Base-by-base conservation (phyloP, 2,797 vertebrate species). In the Selene dorsalis region DNA sequence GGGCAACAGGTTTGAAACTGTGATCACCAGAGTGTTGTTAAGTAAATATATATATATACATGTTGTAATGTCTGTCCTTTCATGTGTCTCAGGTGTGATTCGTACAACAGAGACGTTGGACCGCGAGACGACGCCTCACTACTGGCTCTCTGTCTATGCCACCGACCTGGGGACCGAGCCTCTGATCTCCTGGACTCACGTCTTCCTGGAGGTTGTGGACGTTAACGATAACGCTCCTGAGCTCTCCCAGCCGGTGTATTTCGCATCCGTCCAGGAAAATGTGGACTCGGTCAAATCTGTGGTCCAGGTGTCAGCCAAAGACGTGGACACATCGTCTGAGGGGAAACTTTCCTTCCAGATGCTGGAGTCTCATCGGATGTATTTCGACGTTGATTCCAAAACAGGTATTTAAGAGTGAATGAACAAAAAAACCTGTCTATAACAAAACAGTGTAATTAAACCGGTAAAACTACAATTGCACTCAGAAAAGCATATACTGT, bases 151-250 rank as follows among this genome's bases (percentile, higher is more conserved):
- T 0, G 95, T 99, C 28, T 92, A 94, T 28, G 97, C 94, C 53
- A 95, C 95, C 22, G 98, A 99, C 84, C 87, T 94, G 84, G 97
- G 98, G 4, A 96, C 96, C 0, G 56, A 96, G 65, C 96, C 97
- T 38, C 91, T 97, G 53, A 88, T 94, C 45, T 95, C 97, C 53
- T 94, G 96, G 88, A 96, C 95, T 35, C 97, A 99, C 83, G 95
- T 99, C 86, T 99, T 94, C 89, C 91, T 99, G 73, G 97, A 98
- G 82, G 95, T 99, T 69, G 92, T 84, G 0, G 98, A 99, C 53
- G 78, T 97, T 41, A 99, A 99, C 20, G 98, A 99, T 84, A 99
- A 98, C 62, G 93, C 96, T 3, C 98, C 98, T 3, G 95, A 94
- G 82, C 94, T 98, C 78, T 96, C 96, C 52, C 95, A 95, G 82